Base-by-base conservation (phyloP, 2,797 vertebrate genomes). In the Sebastes alutus region DNA sequence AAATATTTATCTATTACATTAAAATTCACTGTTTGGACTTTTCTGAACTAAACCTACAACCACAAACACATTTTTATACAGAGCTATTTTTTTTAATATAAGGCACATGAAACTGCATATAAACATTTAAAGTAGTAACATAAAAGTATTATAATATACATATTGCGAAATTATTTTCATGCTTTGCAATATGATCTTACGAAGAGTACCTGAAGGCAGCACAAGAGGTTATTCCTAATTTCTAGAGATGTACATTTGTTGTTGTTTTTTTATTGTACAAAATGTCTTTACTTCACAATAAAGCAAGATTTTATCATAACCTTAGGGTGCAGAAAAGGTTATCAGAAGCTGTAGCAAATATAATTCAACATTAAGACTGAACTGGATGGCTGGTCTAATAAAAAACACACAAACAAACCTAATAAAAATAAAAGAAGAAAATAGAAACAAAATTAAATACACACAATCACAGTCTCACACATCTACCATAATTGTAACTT, bases 401-500 rank as follows among this genome's bases (percentile, higher is more conserved):
- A 63, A 73, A 67, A 61, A n/a, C 49, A 52, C 10, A 54, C 3
- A 25, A 52, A 72, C 0, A 64, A 61, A 9, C 14, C 1, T 20
- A 23, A 61, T 56, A 58, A 62, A 55, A 46, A 64, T 9, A 42
- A 64, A 22, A 25, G 22, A 64, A 38, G 22, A 23, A 54, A 46
- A 6, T 22, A 33, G 42, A 3, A 22, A 20, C 42, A 72, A 16
- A 69, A 38, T 18, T 0, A 75, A 71, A 64, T 13, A 69, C 4
- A 73, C 6, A 75, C 3, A n/a, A n/a, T n/a, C 52, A 77, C n/a
- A 65, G 6, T 1, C 7, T 13, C 6, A 62, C 18, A 64, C 6
- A 75, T 75, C 29, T 23, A 78, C 4, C 58, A 70, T 55, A 84
- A 49, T 16, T 29, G 7, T 69, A 81, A 79, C 35, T 42, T 75